Conservation (phyloP, 2,888 invertebrate species). For the Ceratothoa steindachneri region DNA sequence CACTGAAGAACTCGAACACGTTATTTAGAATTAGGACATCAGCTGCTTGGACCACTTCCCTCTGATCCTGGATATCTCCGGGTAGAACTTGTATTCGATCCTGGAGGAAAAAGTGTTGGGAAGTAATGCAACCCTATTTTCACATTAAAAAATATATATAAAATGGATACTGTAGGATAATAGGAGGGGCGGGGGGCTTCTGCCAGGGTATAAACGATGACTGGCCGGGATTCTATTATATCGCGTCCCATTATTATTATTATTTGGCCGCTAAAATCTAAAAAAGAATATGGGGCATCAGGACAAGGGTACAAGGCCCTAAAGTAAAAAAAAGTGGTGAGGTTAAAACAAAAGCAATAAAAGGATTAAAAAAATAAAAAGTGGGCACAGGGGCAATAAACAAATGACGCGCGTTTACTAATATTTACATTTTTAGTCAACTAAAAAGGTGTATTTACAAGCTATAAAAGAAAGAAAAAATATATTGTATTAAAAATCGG, state of each 20-base stretch:
- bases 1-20: constrained; percentile 66
- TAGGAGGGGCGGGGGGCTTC: too few species aligned
- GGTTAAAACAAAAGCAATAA: too few species aligned
- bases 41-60: constrained; percentile 59
- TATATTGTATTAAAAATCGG: too few species aligned
- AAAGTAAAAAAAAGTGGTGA: too few species aligned
- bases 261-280: background rate
- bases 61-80: constrained; percentile 60
- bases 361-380: too few species aligned
- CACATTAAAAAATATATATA: background rate
- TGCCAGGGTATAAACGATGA: too few species aligned
- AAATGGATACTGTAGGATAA: too few species aligned
- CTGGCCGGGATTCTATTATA: background rate
- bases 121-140: background rate
- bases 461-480: too few species aligned
- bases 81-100: constrained; percentile 60
- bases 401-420: too few species aligned
- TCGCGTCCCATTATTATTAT: background rate
- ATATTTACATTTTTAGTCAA: too few species aligned
- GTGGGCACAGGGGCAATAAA: too few species aligned
- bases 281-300: background rate
- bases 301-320: background rate
- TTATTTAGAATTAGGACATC: constrained; percentile 65
- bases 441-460: too few species aligned
- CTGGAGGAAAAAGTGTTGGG: constrained; percentile 34